Conservation (phyloP, 2,113 vertebrate species). For the Oryctolagus cuniculus region mOryCun1.1 NC_091434.1:98928001-98928500, state of each 20-base stretch:
- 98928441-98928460: background rate
- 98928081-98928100: background rate
- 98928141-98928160: constrained; percentile 15
- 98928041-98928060: background rate
- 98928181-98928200: background rate
- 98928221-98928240: background rate
- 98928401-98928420: background rate
- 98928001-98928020: constrained; percentile 61
- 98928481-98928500: background rate
- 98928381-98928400: background rate
- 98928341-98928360: background rate
- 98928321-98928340: background rate
- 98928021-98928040: constrained; percentile 15
- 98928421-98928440: background rate
- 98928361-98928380: background rate
- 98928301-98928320: background rate
- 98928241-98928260: background rate
- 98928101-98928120: constrained; percentile 1
- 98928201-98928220: background rate
- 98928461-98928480: background rate
- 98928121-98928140: background rate
- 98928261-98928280: background rate
- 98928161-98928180: background rate
- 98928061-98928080: background rate
- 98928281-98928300: background rate